Base-by-base conservation (phyloP, 2,797 vertebrate genomes). In the Enteromius treurensis region DNA sequence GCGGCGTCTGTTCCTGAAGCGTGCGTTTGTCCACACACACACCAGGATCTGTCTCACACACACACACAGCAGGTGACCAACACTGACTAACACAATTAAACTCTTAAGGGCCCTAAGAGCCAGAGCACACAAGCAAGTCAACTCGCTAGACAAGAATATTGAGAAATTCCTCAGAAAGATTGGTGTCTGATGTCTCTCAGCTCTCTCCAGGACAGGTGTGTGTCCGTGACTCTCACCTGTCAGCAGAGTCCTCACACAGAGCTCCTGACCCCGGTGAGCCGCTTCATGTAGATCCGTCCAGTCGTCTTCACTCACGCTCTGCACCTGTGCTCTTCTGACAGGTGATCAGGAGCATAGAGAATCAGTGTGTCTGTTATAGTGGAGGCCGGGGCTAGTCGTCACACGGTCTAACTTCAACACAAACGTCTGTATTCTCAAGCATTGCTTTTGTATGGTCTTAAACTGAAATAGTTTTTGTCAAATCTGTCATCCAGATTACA, bases 241-340 rank as follows among this genome's bases (percentile, higher is more conserved):
- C 71, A 98, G 94, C 53, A 99, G 87, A 51, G 93, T 86, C 88
- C 92, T 95, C 80, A 98, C 80, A 85, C 97, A 97, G 84, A 92
- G 92, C 3, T 90, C 89, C 92, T 96, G 94, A 32, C 97, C 97
- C 4, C 95, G 95, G 90, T 93, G 96, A 0, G 96, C 97, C 1
- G 97, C 97, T 89, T 97, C 95, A 0, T 99, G 98, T 76, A 99
- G 87, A 1, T 96, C 96, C 83, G 96, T 93, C 98, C 97, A 99
- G 69, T 97, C 97, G 0, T 98, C 96, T 81, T 91, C 95, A 80
- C 69, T 91, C 85, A 98, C 87, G 29, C 93, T 91, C 73, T 93
- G 92, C 77, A 94, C 95, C 73, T 98, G 95, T 10, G 96, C 96
- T 37, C 93, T 94, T 87, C 90, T 95, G 88, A 98, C 95, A 86